Conservation (phyloP, 2,888 invertebrate species). For the Salpingus planirostris region DNA sequence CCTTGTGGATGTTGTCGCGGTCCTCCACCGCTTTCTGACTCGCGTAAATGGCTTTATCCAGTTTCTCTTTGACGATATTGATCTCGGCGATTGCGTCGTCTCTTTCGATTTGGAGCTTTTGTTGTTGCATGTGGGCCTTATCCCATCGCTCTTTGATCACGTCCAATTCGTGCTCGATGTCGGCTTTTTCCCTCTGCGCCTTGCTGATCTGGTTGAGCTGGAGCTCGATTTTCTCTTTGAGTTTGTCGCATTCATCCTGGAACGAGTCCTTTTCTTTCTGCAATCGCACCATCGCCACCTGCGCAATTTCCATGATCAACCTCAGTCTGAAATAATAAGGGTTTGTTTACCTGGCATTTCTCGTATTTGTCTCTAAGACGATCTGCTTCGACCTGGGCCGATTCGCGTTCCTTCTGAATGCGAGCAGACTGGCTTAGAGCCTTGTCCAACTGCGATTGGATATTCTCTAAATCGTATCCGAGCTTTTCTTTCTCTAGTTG, state of each 20-base stretch:
- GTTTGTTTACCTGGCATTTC: constrained; percentile 80
- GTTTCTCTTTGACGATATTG: constrained; percentile 79
- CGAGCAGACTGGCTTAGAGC: constrained; percentile 78
- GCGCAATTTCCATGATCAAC: constrained; percentile 21
- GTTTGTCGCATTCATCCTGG: constrained; percentile 69
- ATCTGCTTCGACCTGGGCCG: constrained; percentile 74
- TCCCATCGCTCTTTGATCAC: constrained; percentile 83
- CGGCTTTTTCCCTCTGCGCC: constrained; percentile 76
- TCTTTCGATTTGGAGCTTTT: constrained; percentile 77
- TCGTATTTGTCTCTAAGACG: constrained; percentile 82
- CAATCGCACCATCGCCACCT: constrained; percentile 66
- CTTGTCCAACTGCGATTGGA: constrained; percentile 87
- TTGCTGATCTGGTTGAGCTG: constrained; percentile 74
- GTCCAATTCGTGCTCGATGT: constrained; percentile 75
- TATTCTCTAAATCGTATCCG: constrained; percentile 81
- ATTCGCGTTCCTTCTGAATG: constrained; percentile 84
- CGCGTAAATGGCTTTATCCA: constrained; percentile 77
- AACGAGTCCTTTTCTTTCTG: constrained; percentile 84
- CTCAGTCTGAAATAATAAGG: not conserved
- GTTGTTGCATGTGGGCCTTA: constrained; percentile 73
- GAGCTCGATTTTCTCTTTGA: constrained; percentile 74
- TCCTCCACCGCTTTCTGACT: constrained; percentile 81
- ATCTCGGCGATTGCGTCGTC: constrained; percentile 80
- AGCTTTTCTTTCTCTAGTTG: constrained; percentile 88
- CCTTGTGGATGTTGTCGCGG: constrained; percentile 79